Base-by-base conservation (phyloP, 2,888 invertebrate species). In the Diplazon laetatorius region DNA sequence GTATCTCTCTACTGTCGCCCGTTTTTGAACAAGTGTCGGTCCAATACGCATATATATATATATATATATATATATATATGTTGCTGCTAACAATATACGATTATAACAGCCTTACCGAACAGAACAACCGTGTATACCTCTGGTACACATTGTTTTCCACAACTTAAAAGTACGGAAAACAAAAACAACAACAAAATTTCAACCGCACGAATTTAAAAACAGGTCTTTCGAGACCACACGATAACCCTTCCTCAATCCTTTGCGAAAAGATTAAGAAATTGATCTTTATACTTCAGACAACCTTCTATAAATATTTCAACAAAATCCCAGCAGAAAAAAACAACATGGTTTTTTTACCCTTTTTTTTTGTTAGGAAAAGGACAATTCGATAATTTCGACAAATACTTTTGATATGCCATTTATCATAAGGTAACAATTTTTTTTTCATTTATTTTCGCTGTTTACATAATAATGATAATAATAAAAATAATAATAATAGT, bases 1-100 rank as follows among this genome's bases (percentile, higher is more conserved):
- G 80, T 82, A 84, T 83, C 82, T 84, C 78, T 82, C 82, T 85
- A 63, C 59, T 79, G 76, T 44, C 62, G 52, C 30, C 22, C 48
- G 16, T 76, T 79, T n/a, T 80, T 73, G 50, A 77, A 77, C 59
- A 63, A 79, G 39, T 70, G 76, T 72, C 65, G 46, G 30, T 70
- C 71, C 78, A 59, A 68, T 63, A 68, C 59, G 70, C 50, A 22
- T 60, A 65, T 20, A 6, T n/a, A n/a, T n/a, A n/a, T n/a, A n/a
- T n/a, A n/a, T n/a, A 68, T 63, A 68, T 52, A 66, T 44, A 22
- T 60, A 65, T 20, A 6, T 63, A 48, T 74, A 73, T 52, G 50
- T 72, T 25, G 65, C 44, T 72, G 76, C 66, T 62, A 74, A 75
- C 68, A 50, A 69, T 82, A 62, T 74, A 62, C n/a, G 55, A 79